Percentiles rank a stretch among this genome's conserved stretches.
These are phyloP conservation scores for Stomatorhinus ivindoensis DNA, from an alignment of 2,113 vertebrate genomes.

Conservation along the genomic window DNA sequence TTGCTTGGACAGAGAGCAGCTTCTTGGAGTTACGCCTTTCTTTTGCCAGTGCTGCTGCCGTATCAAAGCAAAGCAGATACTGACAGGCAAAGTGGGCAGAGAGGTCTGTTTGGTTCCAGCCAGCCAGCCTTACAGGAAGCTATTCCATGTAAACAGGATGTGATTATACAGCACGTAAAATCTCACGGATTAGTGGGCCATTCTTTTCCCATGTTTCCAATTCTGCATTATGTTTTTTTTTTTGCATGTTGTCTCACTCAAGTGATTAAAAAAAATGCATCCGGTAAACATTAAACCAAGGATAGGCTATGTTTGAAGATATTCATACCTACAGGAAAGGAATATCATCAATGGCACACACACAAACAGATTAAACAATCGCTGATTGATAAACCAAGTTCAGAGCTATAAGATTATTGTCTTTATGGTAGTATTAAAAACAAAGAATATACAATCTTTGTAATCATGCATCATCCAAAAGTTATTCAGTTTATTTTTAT, in stretches of 20 bases:
- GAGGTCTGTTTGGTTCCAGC: slow-evolving; percentile 28
- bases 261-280: background rate
- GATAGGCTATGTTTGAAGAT: background rate
- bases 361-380: background rate
- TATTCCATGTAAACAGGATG: slow-evolving; percentile 34
- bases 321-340: background rate
- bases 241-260: background rate
- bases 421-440: background rate
- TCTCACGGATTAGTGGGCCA: background rate
- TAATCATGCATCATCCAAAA: background rate
- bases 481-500: background rate
- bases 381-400: background rate
- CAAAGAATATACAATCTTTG: background rate
- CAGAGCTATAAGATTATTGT: background rate
- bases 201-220: background rate
- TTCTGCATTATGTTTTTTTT: background rate
- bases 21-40: background rate
- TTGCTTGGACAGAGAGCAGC: background rate
- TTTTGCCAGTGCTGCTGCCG: background rate
- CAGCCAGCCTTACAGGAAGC: slow-evolving; percentile 24
- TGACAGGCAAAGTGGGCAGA: slow-evolving; percentile 24
- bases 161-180: slow-evolving; percentile 9
- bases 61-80: background rate
- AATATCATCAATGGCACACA: background rate
- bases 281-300: background rate